Percentiles rank a stretch among this genome's conserved stretches.
Evolutionary conservation across 2,797 vertebrate species (phyloP).

Genomic region (Dendrocincla fuliginosa): DNA sequence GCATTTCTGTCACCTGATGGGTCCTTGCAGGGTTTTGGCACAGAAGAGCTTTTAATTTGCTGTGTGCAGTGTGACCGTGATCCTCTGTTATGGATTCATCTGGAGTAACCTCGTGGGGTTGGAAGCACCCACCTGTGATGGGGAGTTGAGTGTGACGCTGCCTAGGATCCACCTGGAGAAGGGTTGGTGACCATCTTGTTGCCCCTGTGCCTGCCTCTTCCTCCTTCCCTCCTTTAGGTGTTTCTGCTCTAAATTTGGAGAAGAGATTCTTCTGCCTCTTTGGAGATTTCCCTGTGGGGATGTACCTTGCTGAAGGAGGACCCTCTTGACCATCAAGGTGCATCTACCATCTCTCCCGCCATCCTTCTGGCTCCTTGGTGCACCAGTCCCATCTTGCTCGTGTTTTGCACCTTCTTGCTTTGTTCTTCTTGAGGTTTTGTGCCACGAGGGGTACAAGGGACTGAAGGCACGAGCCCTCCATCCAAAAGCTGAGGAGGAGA

Average conservation of each 20-base stretch:
- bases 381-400: rapidly evolving
- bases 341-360: neutral
- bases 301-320: rapidly evolving
- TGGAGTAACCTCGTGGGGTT: neutral
- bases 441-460: rapidly evolving
- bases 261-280: neutral
- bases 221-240: neutral
- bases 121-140: neutral
- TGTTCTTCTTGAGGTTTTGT: neutral
- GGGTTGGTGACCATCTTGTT: neutral
- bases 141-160: rapidly evolving
- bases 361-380: neutral
- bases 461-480: neutral
- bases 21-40: neutral
- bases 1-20: neutral
- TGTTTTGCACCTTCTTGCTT: neutral
- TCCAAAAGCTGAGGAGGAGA: rapidly evolving
- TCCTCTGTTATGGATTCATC: neutral
- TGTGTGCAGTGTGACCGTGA: rapidly evolving
- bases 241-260: neutral
- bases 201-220: rapidly evolving
- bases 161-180: neutral
- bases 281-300: neutral
- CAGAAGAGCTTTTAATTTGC: neutral
- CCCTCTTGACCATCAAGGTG: neutral